Conservation (phyloP, 2,113 vertebrate genomes). For the Rhodinocichla rosea region DNA sequence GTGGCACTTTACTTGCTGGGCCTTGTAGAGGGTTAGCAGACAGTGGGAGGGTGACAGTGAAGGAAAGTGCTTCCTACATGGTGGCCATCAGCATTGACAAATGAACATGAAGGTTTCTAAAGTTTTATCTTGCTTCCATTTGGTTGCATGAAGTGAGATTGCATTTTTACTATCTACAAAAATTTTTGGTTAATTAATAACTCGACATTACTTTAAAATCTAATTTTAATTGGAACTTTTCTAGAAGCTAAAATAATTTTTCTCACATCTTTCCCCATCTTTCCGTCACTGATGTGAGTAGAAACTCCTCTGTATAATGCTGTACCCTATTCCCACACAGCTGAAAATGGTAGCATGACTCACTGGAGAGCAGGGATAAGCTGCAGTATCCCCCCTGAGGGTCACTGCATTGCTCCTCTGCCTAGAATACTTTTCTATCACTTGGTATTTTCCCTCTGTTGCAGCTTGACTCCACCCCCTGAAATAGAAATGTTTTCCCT, state of each 20-base stretch:
- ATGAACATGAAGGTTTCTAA: background rate
- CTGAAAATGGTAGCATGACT: background rate
- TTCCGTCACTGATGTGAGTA: background rate
- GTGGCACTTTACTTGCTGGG: background rate
- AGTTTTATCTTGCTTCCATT: background rate
- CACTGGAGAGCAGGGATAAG: background rate
- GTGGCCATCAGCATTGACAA: background rate
- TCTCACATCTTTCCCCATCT: background rate
- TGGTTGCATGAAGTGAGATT: background rate
- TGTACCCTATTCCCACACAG: background rate
- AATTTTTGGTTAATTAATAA: background rate
- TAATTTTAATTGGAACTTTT: background rate
- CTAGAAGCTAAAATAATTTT: background rate
- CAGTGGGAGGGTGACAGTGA: rapidly evolving
- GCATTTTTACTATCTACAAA: background rate
- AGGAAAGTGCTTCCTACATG: background rate
- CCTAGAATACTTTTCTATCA: background rate
- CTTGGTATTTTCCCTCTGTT: background rate
- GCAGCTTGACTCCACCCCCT: background rate
- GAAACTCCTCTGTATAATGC: background rate
- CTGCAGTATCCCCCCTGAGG: background rate
- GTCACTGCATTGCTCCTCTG: background rate
- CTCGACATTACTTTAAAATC: background rate
- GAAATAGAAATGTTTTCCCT: background rate
- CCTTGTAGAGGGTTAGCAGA: background rate